Evolutionary conservation across 2,888 invertebrate species (phyloP).

Genomic region (Patella caerulea): DNA sequence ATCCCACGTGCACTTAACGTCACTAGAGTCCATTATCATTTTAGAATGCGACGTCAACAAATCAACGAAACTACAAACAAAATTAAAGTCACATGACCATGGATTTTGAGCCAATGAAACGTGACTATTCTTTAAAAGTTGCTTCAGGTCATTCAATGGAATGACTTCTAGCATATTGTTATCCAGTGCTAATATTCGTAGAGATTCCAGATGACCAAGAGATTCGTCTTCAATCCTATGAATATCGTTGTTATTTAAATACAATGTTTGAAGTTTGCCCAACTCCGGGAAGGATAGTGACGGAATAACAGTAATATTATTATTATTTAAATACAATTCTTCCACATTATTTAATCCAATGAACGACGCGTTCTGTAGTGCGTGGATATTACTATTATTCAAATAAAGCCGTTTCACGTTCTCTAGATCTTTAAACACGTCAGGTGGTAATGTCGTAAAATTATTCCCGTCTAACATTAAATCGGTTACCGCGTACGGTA

Average conservation of each 20-base stretch:
- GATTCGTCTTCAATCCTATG: slow-evolving; percentile 37
- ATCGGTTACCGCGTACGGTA: slow-evolving; percentile 45
- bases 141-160: slow-evolving; percentile 18
- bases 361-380: slow-evolving; percentile 48
- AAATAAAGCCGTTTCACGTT: slow-evolving; percentile 32
- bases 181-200: slow-evolving; percentile 34
- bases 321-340: slow-evolving; percentile 43
- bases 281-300: slow-evolving; percentile 41
- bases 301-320: slow-evolving; percentile 39
- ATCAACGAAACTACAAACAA: slow-evolving; percentile 31
- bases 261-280: slow-evolving; percentile 35
- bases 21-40: slow-evolving; percentile 11
- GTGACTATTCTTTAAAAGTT: slow-evolving; percentile 4
- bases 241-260: slow-evolving; percentile 42
- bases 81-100: slow-evolving; percentile 34
- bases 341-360: slow-evolving; percentile 46
- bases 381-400: slow-evolving; percentile 42
- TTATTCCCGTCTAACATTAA: slow-evolving; percentile 51
- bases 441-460: slow-evolving; percentile 27
- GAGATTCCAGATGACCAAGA: slow-evolving; percentile 32
- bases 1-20: slow-evolving; percentile 16
- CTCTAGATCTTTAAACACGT: slow-evolving; percentile 15
- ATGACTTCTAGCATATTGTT: slow-evolving; percentile 30
- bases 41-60: slow-evolving; percentile 18
- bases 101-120: slow-evolving; percentile 32